phyloP scores from a whole-genome alignment of 2,113 vertebrate species.

The Coptodon rendalli region DNA sequence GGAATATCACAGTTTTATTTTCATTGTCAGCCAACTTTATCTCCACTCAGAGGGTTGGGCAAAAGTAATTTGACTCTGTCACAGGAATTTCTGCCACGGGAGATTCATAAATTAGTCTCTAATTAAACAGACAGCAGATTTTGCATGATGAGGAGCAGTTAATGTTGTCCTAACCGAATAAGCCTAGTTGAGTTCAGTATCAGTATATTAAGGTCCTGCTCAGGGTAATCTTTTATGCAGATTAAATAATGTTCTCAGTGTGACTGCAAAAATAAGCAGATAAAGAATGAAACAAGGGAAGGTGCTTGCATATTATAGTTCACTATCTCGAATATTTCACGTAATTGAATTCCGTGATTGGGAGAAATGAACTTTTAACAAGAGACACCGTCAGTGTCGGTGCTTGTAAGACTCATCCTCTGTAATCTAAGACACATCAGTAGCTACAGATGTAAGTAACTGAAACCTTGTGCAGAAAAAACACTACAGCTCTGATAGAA shows the following conservation, averaged over 20 bases:
- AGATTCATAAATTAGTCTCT: conserved; percentile 23
- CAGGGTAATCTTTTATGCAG: not conserved
- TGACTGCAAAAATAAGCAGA: not conserved
- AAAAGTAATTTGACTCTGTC: conserved; percentile 31
- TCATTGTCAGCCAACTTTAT: conserved; percentile 24
- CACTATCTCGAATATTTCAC: not conserved
- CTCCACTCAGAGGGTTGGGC: conserved; percentile 16
- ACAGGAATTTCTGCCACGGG: conserved; percentile 30
- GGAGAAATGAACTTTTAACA: not conserved
- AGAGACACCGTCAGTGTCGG: not conserved
- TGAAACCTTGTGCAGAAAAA: not conserved
- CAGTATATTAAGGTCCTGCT: not conserved
- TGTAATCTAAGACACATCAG: not conserved
- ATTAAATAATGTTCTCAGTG: not conserved
- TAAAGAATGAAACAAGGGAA: not conserved
- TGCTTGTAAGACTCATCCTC: not conserved
- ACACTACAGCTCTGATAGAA: not conserved
- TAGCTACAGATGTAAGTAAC: not conserved
- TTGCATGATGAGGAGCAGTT: not conserved
- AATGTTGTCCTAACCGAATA: conserved; percentile 8
- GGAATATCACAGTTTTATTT: conserved; percentile 46
- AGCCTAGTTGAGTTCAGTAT: not conserved
- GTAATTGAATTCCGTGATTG: not conserved
- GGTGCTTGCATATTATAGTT: not conserved
- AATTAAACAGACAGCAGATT: conserved; percentile 39